phyloP scores from a whole-genome alignment of 2,888 invertebrate genomes.

The Microlaimidae sp. region DNA sequence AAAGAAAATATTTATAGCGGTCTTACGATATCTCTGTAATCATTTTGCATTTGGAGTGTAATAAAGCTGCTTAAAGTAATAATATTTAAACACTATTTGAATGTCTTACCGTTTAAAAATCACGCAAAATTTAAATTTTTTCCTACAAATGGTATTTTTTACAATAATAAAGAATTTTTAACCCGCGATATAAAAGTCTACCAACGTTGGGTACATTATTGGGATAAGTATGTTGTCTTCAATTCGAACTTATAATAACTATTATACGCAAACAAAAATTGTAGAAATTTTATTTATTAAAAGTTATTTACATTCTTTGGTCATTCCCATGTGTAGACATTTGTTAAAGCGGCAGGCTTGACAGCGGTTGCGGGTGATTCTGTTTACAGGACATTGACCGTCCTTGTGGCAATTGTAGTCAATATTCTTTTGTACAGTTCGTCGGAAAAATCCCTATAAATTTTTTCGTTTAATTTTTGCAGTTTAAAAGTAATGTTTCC shows the following conservation, averaged over 20 bases:
- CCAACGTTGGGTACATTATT: neutral
- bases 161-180: too few species aligned
- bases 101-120: too few species aligned
- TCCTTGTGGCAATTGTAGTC: slow-evolving; percentile 21
- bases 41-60: too few species aligned
- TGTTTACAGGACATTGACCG: slow-evolving; percentile 16
- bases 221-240: neutral
- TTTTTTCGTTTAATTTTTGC: too few species aligned
- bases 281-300: too few species aligned
- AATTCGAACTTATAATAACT: too few species aligned
- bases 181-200: neutral
- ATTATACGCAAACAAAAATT: neutral
- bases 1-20: too few species aligned
- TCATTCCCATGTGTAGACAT: slow-evolving; percentile 22
- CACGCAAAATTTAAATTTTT: too few species aligned
- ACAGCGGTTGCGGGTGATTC: slow-evolving; percentile 24
- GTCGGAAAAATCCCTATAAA: slow-evolving; percentile 26
- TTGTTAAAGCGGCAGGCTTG: slow-evolving; percentile 25
- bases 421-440: slow-evolving; percentile 21
- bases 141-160: too few species aligned
- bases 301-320: slow-evolving; percentile 11
- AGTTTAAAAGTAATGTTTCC: neutral
- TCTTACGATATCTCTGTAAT: too few species aligned
- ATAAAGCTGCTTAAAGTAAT: too few species aligned
- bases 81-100: too few species aligned